phyloP scores from a whole-genome alignment of 1,140 invertebrate genomes.

The Vanessa tameamea region DNA sequence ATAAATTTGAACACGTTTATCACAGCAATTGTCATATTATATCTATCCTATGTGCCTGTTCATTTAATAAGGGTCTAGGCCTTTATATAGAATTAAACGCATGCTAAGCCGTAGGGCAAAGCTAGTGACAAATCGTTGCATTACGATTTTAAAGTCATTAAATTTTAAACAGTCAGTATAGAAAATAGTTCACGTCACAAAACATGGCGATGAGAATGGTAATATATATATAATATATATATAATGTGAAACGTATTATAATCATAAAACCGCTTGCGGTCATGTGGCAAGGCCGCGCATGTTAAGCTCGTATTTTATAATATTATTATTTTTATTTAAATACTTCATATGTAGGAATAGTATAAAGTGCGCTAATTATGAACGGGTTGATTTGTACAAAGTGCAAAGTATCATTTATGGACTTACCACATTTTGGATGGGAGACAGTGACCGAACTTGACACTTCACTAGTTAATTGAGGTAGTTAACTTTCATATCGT shows the following conservation, averaged over 20 bases:
- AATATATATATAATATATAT: neutral
- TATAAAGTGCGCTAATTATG: neutral
- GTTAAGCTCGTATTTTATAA: neutral
- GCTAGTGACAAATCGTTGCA: no score
- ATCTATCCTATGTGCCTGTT: no score
- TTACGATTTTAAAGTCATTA: no score
- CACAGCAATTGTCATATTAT: no score
- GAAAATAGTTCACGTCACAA: no score
- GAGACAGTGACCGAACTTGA: neutral
- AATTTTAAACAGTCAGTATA: no score
- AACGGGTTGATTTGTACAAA: neutral
- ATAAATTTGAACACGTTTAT: no score
- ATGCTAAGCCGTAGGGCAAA: no score
- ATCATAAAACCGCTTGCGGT: slow-evolving; percentile 1
- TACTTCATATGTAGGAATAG: neutral
- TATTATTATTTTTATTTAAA: neutral
- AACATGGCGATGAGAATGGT: neutral
- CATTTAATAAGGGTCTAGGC: no score
- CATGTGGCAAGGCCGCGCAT: slow-evolving; percentile 3
- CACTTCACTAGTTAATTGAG: neutral
- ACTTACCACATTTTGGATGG: slow-evolving; percentile 19
- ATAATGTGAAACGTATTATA: no score
- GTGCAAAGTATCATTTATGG: neutral
- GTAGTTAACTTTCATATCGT: neutral
- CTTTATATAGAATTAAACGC: no score